Percentiles rank a stretch among this genome's conserved stretches.
These are phyloP conservation scores for Caenorhabditis japonica DNA, from an alignment of 2,888 invertebrate species.

Conservation along the genomic window DNA sequence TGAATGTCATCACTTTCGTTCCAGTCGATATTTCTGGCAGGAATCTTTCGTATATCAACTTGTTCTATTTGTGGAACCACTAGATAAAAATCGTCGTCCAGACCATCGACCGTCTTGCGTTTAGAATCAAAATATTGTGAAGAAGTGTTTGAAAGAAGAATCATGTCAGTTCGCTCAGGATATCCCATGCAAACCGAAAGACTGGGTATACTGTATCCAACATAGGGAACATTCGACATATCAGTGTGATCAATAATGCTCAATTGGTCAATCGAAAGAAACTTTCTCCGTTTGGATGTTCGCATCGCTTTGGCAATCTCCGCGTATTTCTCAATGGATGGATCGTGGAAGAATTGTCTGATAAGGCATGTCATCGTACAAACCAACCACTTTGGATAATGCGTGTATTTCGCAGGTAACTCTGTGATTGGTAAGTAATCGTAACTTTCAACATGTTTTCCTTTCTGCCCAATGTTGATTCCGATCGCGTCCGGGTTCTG, in stretches of 20 bases:
- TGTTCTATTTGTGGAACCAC: constrained; percentile 20
- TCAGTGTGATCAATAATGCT: constrained; percentile 38
- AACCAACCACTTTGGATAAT: constrained; percentile 50
- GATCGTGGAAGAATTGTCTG: constrained; percentile 50
- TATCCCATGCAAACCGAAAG: constrained; percentile 40
- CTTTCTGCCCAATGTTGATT: constrained; percentile 12
- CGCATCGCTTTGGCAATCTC: constrained; percentile 34
- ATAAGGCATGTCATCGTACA: constrained; percentile 42
- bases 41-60: constrained; percentile 20
- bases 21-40: constrained; percentile 12
- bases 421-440: constrained; percentile 31
- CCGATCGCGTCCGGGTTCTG: constrained; percentile 35
- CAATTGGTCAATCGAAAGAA: constrained; percentile 43
- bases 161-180: constrained; percentile 17
- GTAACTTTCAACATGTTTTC: too few species aligned
- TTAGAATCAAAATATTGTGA: background rate
- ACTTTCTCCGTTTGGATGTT: constrained; percentile 5
- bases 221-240: constrained; percentile 17
- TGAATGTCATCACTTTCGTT: constrained; percentile 26
- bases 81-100: constrained; percentile 37
- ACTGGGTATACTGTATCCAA: constrained; percentile 31
- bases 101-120: constrained; percentile 7
- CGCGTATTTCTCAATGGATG: constrained; percentile 38
- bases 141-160: constrained; percentile 28
- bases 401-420: constrained; percentile 16